Evolutionary conservation across 2,797 vertebrate genomes (phyloP).

Genomic region (Thunnus albacares): DNA sequence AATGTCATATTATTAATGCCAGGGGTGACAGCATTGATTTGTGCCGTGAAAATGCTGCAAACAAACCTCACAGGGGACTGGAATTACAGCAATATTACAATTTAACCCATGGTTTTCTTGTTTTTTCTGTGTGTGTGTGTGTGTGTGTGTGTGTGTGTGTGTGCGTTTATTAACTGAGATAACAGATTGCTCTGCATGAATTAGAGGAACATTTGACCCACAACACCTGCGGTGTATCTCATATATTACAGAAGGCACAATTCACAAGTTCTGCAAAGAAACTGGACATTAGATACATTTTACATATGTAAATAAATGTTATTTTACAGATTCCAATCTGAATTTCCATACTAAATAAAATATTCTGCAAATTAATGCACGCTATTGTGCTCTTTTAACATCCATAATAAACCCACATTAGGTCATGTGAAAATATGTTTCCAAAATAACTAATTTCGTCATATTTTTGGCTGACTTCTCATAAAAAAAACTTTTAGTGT

Average conservation of each 20-base stretch:
- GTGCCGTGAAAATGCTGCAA: slow-evolving; percentile 15
- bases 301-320: too few relatives aligned
- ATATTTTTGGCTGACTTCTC: too few relatives aligned
- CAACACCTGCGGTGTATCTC: too few relatives aligned
- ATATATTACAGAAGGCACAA: too few relatives aligned
- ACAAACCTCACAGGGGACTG: background rate
- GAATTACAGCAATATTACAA: background rate
- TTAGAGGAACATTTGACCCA: background rate
- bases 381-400: too few relatives aligned
- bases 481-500: too few relatives aligned
- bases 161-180: background rate
- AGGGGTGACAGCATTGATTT: slow-evolving; percentile 26
- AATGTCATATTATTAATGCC: slow-evolving; percentile 42
- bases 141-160: background rate
- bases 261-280: background rate
- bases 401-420: too few relatives aligned
- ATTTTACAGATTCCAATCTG: background rate
- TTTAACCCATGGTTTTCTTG: background rate
- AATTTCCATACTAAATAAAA: background rate
- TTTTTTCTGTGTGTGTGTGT: background rate
- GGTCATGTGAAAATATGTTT: too few relatives aligned
- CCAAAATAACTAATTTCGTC: too few relatives aligned
- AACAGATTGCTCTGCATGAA: background rate
- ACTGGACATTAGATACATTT: background rate
- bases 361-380: too few relatives aligned